phyloP scores from a whole-genome alignment of 2,113 vertebrate species.

The Sigmodon hispidus region DNA sequence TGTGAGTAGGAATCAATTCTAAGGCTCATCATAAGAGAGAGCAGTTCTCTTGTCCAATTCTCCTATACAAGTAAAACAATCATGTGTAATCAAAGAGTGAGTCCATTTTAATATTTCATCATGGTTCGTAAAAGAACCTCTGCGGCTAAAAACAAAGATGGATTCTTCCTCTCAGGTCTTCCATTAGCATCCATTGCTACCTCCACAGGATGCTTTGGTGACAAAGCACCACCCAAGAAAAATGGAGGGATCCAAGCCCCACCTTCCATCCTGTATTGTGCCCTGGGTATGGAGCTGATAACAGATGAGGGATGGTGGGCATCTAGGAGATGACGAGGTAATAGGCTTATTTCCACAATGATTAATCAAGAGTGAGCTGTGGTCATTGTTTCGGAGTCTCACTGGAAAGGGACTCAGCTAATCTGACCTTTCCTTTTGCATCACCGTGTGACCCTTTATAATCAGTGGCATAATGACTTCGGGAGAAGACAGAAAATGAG shows the following conservation, averaged over 20 bases:
- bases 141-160: background rate
- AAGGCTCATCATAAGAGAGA: background rate
- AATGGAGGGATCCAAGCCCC: background rate
- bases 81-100: background rate
- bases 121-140: background rate
- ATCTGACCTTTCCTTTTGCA: background rate
- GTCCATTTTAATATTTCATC: conserved; percentile 6
- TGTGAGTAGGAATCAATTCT: background rate
- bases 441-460: background rate
- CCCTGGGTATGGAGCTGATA: background rate
- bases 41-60: background rate
- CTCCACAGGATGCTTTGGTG: background rate
- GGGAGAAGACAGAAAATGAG: background rate
- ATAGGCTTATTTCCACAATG: background rate
- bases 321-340: background rate
- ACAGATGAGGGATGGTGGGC: too few species aligned
- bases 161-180: background rate
- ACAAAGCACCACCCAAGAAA: background rate
- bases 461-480: background rate
- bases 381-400: background rate
- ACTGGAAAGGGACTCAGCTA: background rate
- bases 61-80: background rate
- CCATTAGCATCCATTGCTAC: background rate
- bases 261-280: background rate
- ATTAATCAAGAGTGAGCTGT: too few species aligned